phyloP scores from a whole-genome alignment of 2,888 invertebrate genomes.

The Zeuzera pyrina region DNA sequence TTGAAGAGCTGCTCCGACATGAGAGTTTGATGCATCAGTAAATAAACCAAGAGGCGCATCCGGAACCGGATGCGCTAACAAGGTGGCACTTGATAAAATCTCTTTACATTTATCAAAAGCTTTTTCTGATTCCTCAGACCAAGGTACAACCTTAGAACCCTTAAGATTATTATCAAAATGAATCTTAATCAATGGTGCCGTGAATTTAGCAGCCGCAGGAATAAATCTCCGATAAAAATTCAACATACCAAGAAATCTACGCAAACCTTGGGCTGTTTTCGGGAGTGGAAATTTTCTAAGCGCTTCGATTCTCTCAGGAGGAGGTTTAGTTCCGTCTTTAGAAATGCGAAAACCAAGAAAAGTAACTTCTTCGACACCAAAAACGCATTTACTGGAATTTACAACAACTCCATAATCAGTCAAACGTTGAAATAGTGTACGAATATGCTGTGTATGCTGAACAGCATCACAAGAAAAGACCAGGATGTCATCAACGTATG shows the following conservation, averaged over 20 bases:
- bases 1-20: constrained; percentile 6
- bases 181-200: too few species aligned
- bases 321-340: constrained; percentile 1
- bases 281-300: constrained; percentile 10
- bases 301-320: background rate
- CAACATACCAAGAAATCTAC: too few species aligned
- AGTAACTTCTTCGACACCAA: background rate
- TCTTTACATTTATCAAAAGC: constrained; percentile 7
- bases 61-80: too few species aligned
- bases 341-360: constrained; percentile 2
- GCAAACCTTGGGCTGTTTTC: constrained; percentile 15
- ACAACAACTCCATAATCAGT: too few species aligned
- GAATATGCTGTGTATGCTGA: constrained; percentile 23
- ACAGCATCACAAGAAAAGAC: constrained; percentile 12
- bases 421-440: too few species aligned
- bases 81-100: constrained; percentile 2
- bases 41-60: too few species aligned
- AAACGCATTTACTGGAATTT: too few species aligned
- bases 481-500: constrained; percentile 30
- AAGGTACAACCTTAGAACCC: too few species aligned
- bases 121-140: constrained; percentile 1
- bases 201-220: constrained; percentile 10
- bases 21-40: too few species aligned
- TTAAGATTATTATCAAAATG: too few species aligned
- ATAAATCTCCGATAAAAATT: too few species aligned